Conservation (phyloP, 2,113 vertebrate species). For the Isichthys henryi region DNA sequence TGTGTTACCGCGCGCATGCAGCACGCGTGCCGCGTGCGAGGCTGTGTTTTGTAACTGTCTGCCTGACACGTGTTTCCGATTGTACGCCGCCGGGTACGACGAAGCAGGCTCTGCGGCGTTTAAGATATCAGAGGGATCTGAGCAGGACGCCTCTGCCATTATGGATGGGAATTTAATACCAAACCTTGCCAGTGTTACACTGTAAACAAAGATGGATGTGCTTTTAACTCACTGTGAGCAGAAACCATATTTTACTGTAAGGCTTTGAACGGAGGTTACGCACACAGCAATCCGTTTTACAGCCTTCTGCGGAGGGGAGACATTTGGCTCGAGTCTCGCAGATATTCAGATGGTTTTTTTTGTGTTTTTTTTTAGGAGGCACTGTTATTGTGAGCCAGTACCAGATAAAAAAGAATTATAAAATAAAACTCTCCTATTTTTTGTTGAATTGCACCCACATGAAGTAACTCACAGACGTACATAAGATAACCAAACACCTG, state of each 20-base stretch:
- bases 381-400: constrained; percentile 51
- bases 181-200: constrained; percentile 37
- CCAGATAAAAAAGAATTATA: constrained; percentile 31
- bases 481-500: background rate
- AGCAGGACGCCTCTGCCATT: constrained; percentile 24
- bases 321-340: constrained; percentile 36
- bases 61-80: constrained; percentile 30
- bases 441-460: background rate
- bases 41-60: constrained; percentile 58
- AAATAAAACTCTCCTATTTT: background rate
- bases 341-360: constrained; percentile 34
- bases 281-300: constrained; percentile 28
- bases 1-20: background rate
- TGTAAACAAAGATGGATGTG: constrained; percentile 57
- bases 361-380: constrained; percentile 44
- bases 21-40: constrained; percentile 43
- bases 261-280: constrained; percentile 14
- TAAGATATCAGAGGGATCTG: constrained; percentile 57
- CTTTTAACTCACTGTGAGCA: constrained; percentile 42
- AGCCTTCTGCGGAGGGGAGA: constrained; percentile 37
- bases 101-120: constrained; percentile 47
- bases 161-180: constrained; percentile 35
- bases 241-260: constrained; percentile 41
- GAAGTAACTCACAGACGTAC: background rate
- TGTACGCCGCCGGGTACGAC: constrained; percentile 41